Conservation (phyloP, 2,888 invertebrate genomes). For the Anaspis maculata region DNA sequence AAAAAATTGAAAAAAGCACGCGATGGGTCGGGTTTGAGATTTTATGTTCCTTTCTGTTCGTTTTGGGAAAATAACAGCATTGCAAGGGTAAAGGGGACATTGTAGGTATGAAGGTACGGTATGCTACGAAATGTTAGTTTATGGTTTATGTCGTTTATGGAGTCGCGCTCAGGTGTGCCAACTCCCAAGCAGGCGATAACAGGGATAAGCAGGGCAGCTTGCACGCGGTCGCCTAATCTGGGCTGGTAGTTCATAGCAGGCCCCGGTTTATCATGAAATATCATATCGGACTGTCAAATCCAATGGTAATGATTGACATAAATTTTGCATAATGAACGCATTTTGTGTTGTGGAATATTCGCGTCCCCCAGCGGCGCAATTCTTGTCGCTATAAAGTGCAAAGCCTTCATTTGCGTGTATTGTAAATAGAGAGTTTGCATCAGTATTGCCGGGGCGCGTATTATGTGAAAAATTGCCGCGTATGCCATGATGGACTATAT, state of each 20-base stretch:
- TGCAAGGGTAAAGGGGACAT: no score
- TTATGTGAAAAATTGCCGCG: slow-evolving; percentile 3
- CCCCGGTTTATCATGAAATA: slow-evolving; percentile 39
- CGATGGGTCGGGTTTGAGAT: no score
- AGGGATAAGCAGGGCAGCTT: slow-evolving; percentile 39
- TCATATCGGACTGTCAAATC: slow-evolving; percentile 42
- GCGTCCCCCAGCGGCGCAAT: slow-evolving; percentile 18
- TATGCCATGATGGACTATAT: neutral
- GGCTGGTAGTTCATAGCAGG: slow-evolving; percentile 37
- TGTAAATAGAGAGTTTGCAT: slow-evolving; percentile 6
- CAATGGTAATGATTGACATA: slow-evolving; percentile 45
- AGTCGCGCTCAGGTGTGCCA: slow-evolving; percentile 38
- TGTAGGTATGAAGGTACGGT: neutral
- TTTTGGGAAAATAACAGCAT: no score
- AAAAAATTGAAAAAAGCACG: no score
- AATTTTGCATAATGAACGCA: slow-evolving; percentile 42
- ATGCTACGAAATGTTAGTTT: slow-evolving; percentile 4
- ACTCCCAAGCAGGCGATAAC: slow-evolving; percentile 42
- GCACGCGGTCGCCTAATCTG: slow-evolving; percentile 35
- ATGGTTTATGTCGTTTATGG: slow-evolving; percentile 12
- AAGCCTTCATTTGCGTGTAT: slow-evolving; percentile 18
- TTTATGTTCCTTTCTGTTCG: no score
- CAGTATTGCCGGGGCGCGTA: neutral
- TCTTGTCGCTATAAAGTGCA: slow-evolving; percentile 28
- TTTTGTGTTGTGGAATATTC: slow-evolving; percentile 31